phyloP scores from a whole-genome alignment of 2,888 invertebrate species.

The Bruchidius siliquastri region DNA sequence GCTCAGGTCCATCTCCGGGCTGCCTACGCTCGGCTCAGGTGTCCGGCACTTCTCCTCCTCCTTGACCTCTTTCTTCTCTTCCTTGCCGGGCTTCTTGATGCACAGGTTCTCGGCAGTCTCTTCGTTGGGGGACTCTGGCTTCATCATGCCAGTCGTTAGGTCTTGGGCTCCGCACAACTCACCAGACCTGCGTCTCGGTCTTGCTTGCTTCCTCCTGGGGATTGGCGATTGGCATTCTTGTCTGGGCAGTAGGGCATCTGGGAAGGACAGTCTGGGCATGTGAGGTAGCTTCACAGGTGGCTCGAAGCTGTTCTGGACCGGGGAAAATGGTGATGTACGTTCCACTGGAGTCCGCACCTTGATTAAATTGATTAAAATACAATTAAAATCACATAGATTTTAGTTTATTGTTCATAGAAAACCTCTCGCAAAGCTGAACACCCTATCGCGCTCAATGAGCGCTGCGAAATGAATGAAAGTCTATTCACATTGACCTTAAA shows the following conservation, averaged over 20 bases:
- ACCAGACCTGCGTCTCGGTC: slow-evolving; percentile 78
- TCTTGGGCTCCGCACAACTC: slow-evolving; percentile 63
- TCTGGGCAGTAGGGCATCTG: slow-evolving; percentile 42
- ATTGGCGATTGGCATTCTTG: slow-evolving; percentile 69
- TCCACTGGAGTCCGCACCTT: slow-evolving; percentile 15
- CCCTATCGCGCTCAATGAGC: too few species aligned
- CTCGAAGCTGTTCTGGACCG: slow-evolving; percentile 44
- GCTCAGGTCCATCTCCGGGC: slow-evolving; percentile 43
- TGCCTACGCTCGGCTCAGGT: slow-evolving; percentile 21
- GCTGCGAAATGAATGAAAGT: too few species aligned
- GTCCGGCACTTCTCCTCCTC: slow-evolving; percentile 31
- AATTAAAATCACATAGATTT: not conserved
- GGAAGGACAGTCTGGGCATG: slow-evolving; percentile 47
- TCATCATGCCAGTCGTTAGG: slow-evolving; percentile 46
- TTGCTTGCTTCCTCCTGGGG: slow-evolving; percentile 79
- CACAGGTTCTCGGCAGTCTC: slow-evolving; percentile 58
- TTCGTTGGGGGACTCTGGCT: slow-evolving; percentile 36
- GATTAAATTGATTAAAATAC: not conserved
- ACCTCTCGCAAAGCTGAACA: too few species aligned
- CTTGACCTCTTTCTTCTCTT: slow-evolving; percentile 24
- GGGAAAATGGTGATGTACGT: slow-evolving; percentile 37
- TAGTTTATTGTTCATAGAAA: too few species aligned
- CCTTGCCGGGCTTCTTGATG: slow-evolving; percentile 51
- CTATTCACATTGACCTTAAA: too few species aligned
- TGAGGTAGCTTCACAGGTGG: slow-evolving; percentile 48